Conservation (phyloP, 64 coral and sea anemone species). For the Montipora foliosa region DNA sequence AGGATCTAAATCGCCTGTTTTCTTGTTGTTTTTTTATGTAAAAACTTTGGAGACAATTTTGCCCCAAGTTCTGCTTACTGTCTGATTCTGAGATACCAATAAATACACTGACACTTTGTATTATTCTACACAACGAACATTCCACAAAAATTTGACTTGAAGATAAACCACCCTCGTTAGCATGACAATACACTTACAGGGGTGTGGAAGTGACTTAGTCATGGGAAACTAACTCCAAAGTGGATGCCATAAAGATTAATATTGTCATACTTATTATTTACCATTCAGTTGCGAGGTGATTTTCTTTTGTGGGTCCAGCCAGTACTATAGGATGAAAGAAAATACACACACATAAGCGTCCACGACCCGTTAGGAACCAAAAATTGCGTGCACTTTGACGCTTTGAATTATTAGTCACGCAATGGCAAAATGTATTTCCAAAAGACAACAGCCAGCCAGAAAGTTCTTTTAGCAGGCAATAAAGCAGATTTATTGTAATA, state of each 20-base stretch:
- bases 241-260: neutral
- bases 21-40: no score
- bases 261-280: neutral
- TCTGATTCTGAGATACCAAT: no score
- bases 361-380: neutral
- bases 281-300: constrained; percentile 71
- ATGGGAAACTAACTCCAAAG: neutral
- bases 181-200: neutral
- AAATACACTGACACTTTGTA: neutral
- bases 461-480: neutral
- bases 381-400: neutral
- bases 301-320: constrained; percentile 66
- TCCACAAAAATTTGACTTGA: neutral
- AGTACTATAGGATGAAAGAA: constrained; percentile 25
- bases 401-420: neutral
- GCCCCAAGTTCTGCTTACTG: no score
- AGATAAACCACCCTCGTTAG: neutral
- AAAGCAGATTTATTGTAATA: neutral
- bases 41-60: no score
- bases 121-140: neutral
- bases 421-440: neutral
- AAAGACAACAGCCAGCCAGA: neutral
- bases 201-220: neutral
- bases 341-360: neutral
- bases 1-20: no score